These are phyloP conservation scores for Deilephila elpenor DNA, from an alignment of 2,888 invertebrate species.

Conservation along the genomic window DNA sequence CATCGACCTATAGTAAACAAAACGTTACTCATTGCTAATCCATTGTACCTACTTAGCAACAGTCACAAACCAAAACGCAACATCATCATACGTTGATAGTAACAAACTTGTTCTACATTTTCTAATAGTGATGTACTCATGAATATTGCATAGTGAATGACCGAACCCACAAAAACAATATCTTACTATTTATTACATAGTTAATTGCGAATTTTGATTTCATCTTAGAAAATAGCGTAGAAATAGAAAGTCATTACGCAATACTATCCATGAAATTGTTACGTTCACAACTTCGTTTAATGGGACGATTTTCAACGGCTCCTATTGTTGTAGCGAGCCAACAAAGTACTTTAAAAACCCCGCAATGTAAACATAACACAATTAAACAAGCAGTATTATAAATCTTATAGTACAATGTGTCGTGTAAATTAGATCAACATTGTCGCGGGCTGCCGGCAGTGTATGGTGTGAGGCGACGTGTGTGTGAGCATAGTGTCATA, in stretches of 20 bases:
- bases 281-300: too few species aligned
- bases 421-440: neutral
- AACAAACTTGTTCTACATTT: neutral
- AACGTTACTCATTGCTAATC: too few species aligned
- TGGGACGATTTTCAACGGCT: neutral
- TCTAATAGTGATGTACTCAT: neutral
- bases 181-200: too few species aligned
- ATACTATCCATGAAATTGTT: too few species aligned
- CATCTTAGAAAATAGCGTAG: too few species aligned
- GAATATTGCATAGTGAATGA: too few species aligned
- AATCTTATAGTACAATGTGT: neutral
- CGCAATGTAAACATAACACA: neutral
- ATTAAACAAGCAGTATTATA: neutral
- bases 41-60: too few species aligned
- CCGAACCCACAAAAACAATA: neutral
- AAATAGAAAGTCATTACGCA: too few species aligned
- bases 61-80: neutral
- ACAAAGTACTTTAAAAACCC: neutral
- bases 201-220: too few species aligned
- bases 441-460: neutral
- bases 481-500: neutral
- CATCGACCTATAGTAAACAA: too few species aligned
- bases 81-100: slow-evolving; percentile 4
- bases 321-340: neutral
- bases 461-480: neutral